Conservation (phyloP, 2,797 vertebrate species). For the Semotilus atromaculatus region DNA sequence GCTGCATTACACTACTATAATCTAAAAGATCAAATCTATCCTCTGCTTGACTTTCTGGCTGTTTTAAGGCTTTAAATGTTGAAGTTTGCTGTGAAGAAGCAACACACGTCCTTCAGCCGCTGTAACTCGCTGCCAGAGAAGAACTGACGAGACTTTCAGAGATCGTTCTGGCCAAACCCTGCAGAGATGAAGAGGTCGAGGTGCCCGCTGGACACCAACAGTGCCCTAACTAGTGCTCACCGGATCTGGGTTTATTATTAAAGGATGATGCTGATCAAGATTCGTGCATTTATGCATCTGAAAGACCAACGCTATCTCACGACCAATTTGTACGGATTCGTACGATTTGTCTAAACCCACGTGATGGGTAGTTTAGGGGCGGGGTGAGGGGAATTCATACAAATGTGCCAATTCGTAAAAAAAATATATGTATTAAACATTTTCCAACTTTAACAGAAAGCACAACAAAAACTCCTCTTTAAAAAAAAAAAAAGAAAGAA, state of each 20-base stretch:
- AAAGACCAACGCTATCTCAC: too few species aligned
- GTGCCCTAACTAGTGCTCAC: neutral
- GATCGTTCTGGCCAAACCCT: neutral
- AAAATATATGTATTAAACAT: too few species aligned
- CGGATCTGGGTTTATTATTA: neutral
- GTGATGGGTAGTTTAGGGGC: too few species aligned
- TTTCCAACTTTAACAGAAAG: too few species aligned
- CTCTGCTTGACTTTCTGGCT: neutral
- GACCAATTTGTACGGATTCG: too few species aligned
- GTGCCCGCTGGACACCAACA: neutral
- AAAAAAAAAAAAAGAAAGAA: too few species aligned
- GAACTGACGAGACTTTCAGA: constrained; percentile 24
- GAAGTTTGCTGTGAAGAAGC: constrained; percentile 3
- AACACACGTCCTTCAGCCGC: neutral
- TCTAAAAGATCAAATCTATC: neutral
- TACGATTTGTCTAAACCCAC: too few species aligned
- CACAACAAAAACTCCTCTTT: neutral
- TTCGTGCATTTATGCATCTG: neutral
- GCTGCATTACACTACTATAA: neutral
- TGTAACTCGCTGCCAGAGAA: constrained; percentile 15
- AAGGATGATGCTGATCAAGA: neutral
- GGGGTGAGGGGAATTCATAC: too few species aligned
- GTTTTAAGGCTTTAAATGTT: neutral
- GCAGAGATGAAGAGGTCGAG: neutral
- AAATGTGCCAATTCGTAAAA: too few species aligned